Evolutionary conservation across 1,140 invertebrate genomes (phyloP), one percentile per base, ranked within the genome.

Genomic region (Diabrotica virgifera): DNA sequence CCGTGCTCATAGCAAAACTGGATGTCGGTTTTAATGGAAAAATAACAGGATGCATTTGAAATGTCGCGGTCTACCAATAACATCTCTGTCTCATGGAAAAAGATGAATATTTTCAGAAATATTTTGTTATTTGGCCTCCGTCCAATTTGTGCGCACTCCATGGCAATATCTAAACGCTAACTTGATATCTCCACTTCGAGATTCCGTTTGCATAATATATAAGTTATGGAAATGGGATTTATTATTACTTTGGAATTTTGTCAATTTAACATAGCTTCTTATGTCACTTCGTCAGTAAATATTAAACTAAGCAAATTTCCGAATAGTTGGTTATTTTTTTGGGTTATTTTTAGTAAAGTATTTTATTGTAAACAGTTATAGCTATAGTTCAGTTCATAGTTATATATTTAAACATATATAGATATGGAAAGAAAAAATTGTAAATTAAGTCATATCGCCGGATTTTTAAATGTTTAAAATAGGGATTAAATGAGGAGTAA

Each of bases 61-160:
- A 74, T 72, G 69, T 70, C 59, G 66, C 63, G 70, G 71, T 63
- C 71, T 72, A 71, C 70, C 67, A 72, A 72, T 71, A 70, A 72
- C 72, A 68, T 64, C 60, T 66, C 64, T 71, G 71, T 71, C 71
- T 74, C 54, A 67, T 66, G 57, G 51, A 62, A 65, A 65, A 71
- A 71, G 70, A 72, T 69, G 63, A 65, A 52, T 58, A 46, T 46
- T 52, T 67, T 50, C 60, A 40, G 62, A 63, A 59, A 62, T 71
- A 69, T 73, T 73, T 71, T 74, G 67, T 71, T 46, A 5, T 46
- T 70, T 74, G 73, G 73, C 73, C 65, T 60, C 38, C 40, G 66
- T 74, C 73, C 73, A 74, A 72, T 73, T 74, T 67, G 69, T 69
- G 67, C 69, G 68, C 63, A 65, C 67, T 58, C 59, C 63, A 58